Base-by-base conservation (phyloP, 2,888 invertebrate species). In the Exocentrus adspersus region DNA sequence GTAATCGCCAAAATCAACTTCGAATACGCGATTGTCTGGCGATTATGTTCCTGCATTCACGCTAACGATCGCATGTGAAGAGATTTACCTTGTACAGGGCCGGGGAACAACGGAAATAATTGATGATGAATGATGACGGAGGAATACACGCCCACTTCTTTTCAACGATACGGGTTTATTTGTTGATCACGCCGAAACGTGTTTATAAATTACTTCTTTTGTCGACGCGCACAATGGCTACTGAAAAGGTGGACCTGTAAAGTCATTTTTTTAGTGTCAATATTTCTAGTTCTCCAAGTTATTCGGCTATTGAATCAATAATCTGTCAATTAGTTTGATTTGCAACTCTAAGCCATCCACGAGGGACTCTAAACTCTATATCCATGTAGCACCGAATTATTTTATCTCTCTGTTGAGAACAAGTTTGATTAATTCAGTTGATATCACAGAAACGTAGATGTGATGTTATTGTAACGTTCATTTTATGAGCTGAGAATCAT, bases 81-180 rank as follows among this genome's bases (percentile, higher is more conserved):
- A 57, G 57, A 46, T 46, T 57, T 57, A 46, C 28, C 57, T 32
- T 46, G 32, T 17, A 32, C 32, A 19, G 32, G 30, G 17, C 57
- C 45, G 32, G 30, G 54, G 46, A 30, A 45, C 19, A 56, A 61
- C 64, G 65, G 63, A 57, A 30, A 62, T 63, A 67, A 72, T 68
- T 70, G 68, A 70, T 72, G 68, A 70, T 60, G 64, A 62, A 70
- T 72, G 68, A 70, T 60, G 64, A 62, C 62, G 60, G 60, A 71
- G 67, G 63, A 62, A 60, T 63, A n/a, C 57, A 70, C 69, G 66
- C 70, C 70, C 59, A 69, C 50, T 56, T 65, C 64, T 65, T 69
- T 67, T 64, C 66, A 67, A 60, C 61, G 48, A 67, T 59, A 67
- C 59, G 65, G 68, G 66, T 68, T 63, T 68, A 68, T 61, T 60